phyloP scores from a whole-genome alignment of 2,797 vertebrate genomes.

The Phaenicophaeus curvirostris region DNA sequence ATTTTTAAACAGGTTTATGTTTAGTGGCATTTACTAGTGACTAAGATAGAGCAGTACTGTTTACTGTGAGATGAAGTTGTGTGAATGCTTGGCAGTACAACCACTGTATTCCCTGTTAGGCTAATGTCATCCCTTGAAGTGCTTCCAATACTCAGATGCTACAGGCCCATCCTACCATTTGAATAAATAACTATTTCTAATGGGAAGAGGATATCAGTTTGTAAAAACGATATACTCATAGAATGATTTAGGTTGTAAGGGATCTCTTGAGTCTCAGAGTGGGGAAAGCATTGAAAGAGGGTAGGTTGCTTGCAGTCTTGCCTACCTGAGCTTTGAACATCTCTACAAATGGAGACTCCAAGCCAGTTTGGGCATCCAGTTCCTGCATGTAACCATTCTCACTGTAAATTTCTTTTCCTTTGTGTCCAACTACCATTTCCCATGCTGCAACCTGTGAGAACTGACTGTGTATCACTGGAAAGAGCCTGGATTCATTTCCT shows the following conservation, averaged over 20 bases:
- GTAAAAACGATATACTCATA: neutral
- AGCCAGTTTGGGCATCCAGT: neutral
- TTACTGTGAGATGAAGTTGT: neutral
- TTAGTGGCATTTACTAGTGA: constrained; percentile 13
- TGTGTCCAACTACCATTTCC: neutral
- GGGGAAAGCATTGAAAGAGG: neutral
- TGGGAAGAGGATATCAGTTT: neutral
- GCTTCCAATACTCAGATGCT: neutral
- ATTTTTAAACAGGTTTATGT: constrained; percentile 30
- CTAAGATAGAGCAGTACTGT: neutral
- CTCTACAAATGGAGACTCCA: neutral
- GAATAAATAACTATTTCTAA: neutral
- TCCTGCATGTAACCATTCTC: neutral
- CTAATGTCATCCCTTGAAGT: neutral
- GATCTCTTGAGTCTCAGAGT: neutral
- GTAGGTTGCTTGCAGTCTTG: neutral
- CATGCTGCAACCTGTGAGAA: neutral
- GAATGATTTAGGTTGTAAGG: neutral
- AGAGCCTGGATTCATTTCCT: neutral
- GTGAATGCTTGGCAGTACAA: neutral
- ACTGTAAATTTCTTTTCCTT: neutral
- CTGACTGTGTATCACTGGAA: neutral
- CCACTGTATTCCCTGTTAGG: neutral
- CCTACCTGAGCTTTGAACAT: neutral
- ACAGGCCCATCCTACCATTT: neutral